Evolutionary conservation across 2,888 invertebrate species (phyloP).

Genomic region (Ommatoiulus sabulosus): DNA sequence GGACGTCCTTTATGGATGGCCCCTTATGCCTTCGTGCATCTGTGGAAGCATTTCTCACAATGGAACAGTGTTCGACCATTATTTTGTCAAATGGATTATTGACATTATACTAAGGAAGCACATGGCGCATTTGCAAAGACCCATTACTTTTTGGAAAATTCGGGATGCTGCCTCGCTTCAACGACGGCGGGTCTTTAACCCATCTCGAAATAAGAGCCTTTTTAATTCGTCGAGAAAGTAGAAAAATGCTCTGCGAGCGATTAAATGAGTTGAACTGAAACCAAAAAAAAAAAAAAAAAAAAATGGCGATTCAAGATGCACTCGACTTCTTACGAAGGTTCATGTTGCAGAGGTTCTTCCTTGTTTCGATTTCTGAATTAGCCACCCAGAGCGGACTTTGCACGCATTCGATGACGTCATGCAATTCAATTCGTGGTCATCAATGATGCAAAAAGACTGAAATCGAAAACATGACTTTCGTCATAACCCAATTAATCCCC

Average conservation of each 20-base stretch:
- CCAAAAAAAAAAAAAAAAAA: too few species aligned
- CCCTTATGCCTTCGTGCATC: too few species aligned
- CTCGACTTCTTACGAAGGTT: not conserved
- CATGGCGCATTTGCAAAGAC: not conserved
- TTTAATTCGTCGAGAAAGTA: not conserved
- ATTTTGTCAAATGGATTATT: too few species aligned
- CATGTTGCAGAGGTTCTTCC: not conserved
- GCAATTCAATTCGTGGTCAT: too few species aligned
- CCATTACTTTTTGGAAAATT: not conserved
- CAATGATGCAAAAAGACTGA: too few species aligned
- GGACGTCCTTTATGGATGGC: too few species aligned
- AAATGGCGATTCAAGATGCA: not conserved
- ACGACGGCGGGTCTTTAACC: not conserved
- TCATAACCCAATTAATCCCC: too few species aligned
- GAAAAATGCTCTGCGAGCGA: not conserved
- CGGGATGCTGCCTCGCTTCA: too few species aligned
- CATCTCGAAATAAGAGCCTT: not conserved
- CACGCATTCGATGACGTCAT: not conserved
- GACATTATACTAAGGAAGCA: not conserved
- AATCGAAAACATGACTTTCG: too few species aligned
- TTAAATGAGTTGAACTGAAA: not conserved
- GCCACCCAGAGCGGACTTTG: not conserved
- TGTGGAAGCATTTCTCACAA: too few species aligned
- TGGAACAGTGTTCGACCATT: too few species aligned
- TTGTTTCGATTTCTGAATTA: not conserved